Evolutionary conservation across 2,888 invertebrate species (phyloP), one percentile per base, ranked within the genome.

Genomic region (Pseudeuparius sepicola): DNA sequence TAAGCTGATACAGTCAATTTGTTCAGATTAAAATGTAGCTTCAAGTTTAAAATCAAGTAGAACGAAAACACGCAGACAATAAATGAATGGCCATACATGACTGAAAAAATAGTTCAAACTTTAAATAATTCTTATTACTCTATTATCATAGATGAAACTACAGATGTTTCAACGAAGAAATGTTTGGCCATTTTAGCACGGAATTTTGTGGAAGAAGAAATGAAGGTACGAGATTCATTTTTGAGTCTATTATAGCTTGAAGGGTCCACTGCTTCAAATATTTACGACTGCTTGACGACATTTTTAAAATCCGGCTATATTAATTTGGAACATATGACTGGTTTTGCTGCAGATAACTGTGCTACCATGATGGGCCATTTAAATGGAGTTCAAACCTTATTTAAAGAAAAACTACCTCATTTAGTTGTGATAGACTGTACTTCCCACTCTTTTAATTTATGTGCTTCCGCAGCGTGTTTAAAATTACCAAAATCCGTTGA

Each of bases 21-120:
- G 45, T 42, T 28, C 35, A 16, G 47, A 49, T 41, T 47, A 49
- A 6, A 42, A 50, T 20, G 45, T 46, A 30, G 46, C 46, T 2
- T 34, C 45, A 24, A 36, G 40, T 10, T 35, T 47, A 26, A 41
- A 36, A 18, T 48, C 42, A 16, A 34, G 39, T 15, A 38, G 47
- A 34, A 49, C 46, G 9, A 50, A 48, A 40, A 27, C 43, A 40
- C 36, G 10, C 14, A 36, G 29, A 31, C 34, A 11, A 28, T 37
- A 10, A 40, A 30, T 40, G 27, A 40, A 15, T 11, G 20, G 3
- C 18, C 10, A 7, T 17, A 31, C 11, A n/a, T 9, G 12, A 14
- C 9, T 12, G 9, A 32, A 29, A n/a, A 30, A 4, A 40, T 37
- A 18, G 34, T 37, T 15, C 14, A 28, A 23, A 7, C 25, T 37